Percentiles rank a stretch among this genome's conserved stretches.
These are phyloP conservation scores for Echeneis naucrates DNA, from an alignment of 2,797 vertebrate genomes.

Conservation along the genomic window DNA sequence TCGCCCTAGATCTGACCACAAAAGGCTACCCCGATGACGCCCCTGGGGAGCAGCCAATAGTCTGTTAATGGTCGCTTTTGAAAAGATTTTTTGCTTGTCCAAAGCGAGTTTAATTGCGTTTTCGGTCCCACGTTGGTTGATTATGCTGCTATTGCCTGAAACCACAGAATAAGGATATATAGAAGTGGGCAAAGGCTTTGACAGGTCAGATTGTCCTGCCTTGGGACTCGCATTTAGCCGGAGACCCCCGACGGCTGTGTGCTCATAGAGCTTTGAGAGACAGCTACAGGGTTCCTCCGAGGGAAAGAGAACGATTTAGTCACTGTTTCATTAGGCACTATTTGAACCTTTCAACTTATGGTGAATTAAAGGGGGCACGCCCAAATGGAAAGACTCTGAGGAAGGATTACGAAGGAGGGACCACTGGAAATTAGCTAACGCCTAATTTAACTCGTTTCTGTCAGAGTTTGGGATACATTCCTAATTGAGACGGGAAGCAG, in stretches of 20 bases:
- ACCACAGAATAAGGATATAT: conserved; percentile 81
- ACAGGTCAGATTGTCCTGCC: conserved; percentile 87
- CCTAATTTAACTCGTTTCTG: conserved; percentile 99
- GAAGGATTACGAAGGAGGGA: conserved; percentile 94
- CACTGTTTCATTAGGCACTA: conserved; percentile 98
- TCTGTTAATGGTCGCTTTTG: conserved; percentile 82
- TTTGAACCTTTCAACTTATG: conserved; percentile 99
- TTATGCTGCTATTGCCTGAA: conserved; percentile 84
- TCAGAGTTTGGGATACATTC: conserved; percentile 98
- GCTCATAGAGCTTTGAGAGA: conserved; percentile 88
- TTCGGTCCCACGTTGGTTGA: conserved; percentile 88
- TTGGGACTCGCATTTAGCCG: conserved; percentile 81
- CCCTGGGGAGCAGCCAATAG: conserved; percentile 75
- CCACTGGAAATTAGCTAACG: conserved; percentile 96
- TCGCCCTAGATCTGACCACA: conserved; percentile 74
- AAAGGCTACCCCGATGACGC: conserved; percentile 78
- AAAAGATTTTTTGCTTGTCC: conserved; percentile 78
- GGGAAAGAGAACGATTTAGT: conserved; percentile 91
- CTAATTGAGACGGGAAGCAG: conserved; percentile 99
- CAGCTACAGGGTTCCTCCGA: conserved; percentile 87
- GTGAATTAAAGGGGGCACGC: conserved; percentile 95
- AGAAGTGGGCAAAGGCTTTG: conserved; percentile 85
- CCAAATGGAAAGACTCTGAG: conserved; percentile 86
- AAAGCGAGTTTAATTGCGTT: conserved; percentile 90
- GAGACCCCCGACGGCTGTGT: conserved; percentile 82